A percentile compares a stretch with the other conserved stretches of the same genome.
Conservation (phyloP, 2,888 invertebrate species). For the Conistra vaccinii region DNA sequence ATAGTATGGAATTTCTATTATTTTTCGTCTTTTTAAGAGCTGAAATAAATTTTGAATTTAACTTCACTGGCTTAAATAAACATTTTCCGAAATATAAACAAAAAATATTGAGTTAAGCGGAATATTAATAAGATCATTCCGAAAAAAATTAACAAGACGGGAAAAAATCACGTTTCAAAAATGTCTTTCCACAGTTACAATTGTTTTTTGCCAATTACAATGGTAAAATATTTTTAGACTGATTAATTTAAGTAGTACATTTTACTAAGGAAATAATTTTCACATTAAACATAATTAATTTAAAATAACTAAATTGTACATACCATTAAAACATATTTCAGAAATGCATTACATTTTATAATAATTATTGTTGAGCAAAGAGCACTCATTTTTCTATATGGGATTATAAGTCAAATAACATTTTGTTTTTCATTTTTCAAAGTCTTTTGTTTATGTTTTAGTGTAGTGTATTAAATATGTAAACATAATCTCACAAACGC, state of each 20-base stretch:
- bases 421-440: neutral
- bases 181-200: neutral
- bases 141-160: neutral
- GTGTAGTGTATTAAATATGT: too few relatives aligned
- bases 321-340: constrained; percentile 16
- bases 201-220: constrained; percentile 13
- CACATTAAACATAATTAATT: constrained; percentile 4
- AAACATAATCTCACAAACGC: too few relatives aligned
- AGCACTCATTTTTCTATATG: neutral
- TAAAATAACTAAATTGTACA: constrained; percentile 17
- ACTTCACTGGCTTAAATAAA: constrained; percentile 23
- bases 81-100: neutral
- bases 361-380: constrained; percentile 21
- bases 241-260: constrained; percentile 13
- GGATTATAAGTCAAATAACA: neutral
- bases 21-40: neutral
- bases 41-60: constrained; percentile 1
- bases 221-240: constrained; percentile 8
- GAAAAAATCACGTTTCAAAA: neutral
- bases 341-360: constrained; percentile 31
- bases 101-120: neutral
- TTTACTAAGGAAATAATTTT: neutral
- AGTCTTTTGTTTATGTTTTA: too few relatives aligned
- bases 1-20: constrained; percentile 14
- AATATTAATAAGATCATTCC: neutral